Evolutionary conservation across 2,797 vertebrate genomes (phyloP).

Genomic region (Epinephelus awoara): DNA sequence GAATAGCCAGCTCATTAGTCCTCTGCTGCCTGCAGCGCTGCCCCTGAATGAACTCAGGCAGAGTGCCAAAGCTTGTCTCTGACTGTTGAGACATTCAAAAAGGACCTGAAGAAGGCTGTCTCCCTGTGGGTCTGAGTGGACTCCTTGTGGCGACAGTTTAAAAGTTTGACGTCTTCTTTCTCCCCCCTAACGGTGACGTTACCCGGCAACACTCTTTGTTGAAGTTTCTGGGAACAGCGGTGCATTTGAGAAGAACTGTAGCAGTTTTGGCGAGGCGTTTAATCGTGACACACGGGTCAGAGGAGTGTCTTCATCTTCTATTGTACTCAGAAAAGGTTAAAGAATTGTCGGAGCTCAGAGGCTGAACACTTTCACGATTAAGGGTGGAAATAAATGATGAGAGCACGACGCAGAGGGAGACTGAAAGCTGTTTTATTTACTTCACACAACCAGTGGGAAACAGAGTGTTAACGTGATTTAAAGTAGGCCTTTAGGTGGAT

Average conservation of each 20-base stretch:
- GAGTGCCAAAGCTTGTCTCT: conserved; percentile 46
- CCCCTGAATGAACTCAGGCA: conserved; percentile 57
- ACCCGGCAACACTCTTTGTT: conserved; percentile 60
- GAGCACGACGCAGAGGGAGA: neutral
- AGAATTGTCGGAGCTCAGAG: neutral
- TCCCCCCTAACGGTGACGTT: conserved; percentile 17
- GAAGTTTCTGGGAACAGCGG: conserved; percentile 47
- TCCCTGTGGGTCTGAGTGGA: conserved; percentile 27
- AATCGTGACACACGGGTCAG: conserved; percentile 8
- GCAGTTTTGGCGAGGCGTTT: neutral
- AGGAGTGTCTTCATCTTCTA: conserved; percentile 8
- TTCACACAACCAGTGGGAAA: conserved; percentile 25
- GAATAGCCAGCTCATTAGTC: conserved; percentile 50
- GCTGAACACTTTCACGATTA: neutral
- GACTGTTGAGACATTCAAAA: conserved; percentile 35
- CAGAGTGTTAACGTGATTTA: conserved; percentile 11
- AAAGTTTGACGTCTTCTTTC: conserved; percentile 40
- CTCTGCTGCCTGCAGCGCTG: conserved; percentile 37
- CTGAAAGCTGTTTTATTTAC: conserved; percentile 62
- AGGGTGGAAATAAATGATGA: conserved; percentile 3
- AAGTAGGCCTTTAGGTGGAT: conserved; percentile 1
- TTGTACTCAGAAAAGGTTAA: neutral
- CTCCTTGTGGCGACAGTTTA: conserved; percentile 32
- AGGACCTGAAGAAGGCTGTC: conserved; percentile 27
- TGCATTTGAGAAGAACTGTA: conserved; percentile 19